Evolutionary conservation across 2,888 invertebrate species (phyloP).

Genomic region (Lasioglossum vierecki): DNA sequence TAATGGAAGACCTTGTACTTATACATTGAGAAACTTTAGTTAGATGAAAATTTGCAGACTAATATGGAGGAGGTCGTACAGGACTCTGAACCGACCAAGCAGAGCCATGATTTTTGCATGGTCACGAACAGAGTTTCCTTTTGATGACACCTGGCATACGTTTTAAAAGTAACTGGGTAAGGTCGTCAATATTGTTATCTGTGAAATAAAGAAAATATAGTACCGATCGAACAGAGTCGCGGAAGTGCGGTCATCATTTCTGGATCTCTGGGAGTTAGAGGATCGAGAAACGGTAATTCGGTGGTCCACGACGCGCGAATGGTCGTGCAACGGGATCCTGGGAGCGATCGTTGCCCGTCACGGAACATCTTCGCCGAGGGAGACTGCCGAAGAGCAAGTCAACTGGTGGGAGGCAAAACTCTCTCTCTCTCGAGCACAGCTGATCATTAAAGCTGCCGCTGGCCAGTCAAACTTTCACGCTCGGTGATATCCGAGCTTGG

Average conservation of each 20-base stretch:
- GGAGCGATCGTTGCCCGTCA: constrained; percentile 2
- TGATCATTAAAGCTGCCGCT: constrained; percentile 78
- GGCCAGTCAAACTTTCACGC: constrained; percentile 83
- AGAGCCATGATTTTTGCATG: no score
- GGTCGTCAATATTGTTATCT: no score
- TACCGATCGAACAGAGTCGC: not conserved
- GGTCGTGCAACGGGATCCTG: not conserved
- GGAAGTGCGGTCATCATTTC: not conserved
- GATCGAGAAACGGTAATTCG: not conserved
- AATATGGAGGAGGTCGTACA: no score
- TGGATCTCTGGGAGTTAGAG: not conserved
- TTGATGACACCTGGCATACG: no score
- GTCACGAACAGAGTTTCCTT: no score
- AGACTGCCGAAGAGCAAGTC: constrained; percentile 44
- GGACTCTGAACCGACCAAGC: no score
- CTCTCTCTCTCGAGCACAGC: constrained; percentile 78
- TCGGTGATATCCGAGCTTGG: constrained; percentile 76
- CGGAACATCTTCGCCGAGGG: constrained; percentile 41
- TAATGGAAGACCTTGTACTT: no score
- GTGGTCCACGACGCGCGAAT: not conserved
- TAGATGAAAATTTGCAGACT: no score
- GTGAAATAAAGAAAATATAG: not conserved
- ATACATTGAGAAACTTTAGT: no score
- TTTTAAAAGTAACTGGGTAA: no score
- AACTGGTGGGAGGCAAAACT: constrained; percentile 78